Evolutionary conservation across 2,888 invertebrate species (phyloP), one percentile per base, ranked within the genome.

Genomic region (Melanchra persicariae): DNA sequence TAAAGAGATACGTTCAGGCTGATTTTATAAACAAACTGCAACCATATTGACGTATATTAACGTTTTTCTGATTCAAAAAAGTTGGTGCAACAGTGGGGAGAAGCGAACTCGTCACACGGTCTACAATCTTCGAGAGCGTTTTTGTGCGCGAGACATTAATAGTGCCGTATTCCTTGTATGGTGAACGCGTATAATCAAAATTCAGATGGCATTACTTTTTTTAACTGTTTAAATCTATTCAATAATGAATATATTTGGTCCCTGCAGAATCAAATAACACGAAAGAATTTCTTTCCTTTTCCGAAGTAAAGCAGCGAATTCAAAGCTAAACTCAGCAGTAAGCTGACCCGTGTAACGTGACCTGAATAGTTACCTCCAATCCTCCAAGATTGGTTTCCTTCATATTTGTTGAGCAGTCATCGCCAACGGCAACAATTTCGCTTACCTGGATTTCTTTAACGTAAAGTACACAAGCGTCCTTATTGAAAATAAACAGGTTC

Each of bases 321-420:
- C 34, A 8, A 22, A 54, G 24, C 49, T 52, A 10, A 40, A 26
- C 19, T 43, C 19, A 12, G 49, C 22, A 51, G n/a, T n/a, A 55
- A 51, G 37, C 45, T 47, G 77, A 61, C 55, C 55, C 22, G 12
- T 12, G 70, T 37, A 19, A 57, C 55, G 37, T 77, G 74, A 51
- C 45, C 45, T 47, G 77, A 77, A 77, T 74, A 61, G 9, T 45
- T 47, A 61, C 57, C 26, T 61, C 59, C 55, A 77, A 70, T 61
- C 55, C 7, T 26, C 51, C 24, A 45, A 57, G 60, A 77, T 77
- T 74, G 70, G 43, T 77, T 76, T 47, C 49, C 10, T 4, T 47
- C 22, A 69, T 77, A 69, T 74, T 77, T 68, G 69, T 34, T 7
- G 43, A 57, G 49, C 47, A 64, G 37, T 45, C 49, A 24, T 22